phyloP scores from a whole-genome alignment of 2,113 vertebrate genomes.

The Meriones unguiculatus region DNA sequence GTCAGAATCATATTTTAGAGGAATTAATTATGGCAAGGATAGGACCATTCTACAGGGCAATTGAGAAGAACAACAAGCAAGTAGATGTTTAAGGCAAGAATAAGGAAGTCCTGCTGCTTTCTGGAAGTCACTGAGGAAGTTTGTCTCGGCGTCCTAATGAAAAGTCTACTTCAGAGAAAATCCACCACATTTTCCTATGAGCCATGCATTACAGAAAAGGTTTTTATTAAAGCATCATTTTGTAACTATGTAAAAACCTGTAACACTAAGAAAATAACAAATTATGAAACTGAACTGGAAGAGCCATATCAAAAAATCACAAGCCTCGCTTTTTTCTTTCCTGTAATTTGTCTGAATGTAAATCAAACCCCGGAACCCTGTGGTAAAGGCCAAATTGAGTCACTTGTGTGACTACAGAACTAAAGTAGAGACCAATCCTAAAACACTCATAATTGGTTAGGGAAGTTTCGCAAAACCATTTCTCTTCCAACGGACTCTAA shows the following conservation, averaged over 20 bases:
- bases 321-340: not conserved
- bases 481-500: not conserved
- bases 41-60: not conserved
- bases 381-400: not conserved
- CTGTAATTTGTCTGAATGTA: conserved; percentile 6
- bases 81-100: not conserved
- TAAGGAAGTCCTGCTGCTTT: not conserved
- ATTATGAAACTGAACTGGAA: not conserved
- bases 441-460: not conserved
- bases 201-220: not conserved
- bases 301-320: conserved; percentile 23
- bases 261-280: conserved; percentile 9
- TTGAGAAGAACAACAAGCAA: not conserved
- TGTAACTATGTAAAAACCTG: not conserved
- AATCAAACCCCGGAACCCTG: not conserved
- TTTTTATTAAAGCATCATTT: not conserved
- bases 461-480: not conserved
- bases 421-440: not conserved
- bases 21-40: not conserved
- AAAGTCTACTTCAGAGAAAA: not conserved
- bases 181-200: not conserved
- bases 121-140: not conserved
- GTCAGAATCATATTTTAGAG: not conserved
- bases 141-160: conserved; percentile 24
- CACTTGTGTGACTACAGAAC: not conserved